These are phyloP conservation scores for Hippocampus barbouri DNA, from an alignment of 2,113 vertebrate genomes.

Conservation along the genomic window DNA sequence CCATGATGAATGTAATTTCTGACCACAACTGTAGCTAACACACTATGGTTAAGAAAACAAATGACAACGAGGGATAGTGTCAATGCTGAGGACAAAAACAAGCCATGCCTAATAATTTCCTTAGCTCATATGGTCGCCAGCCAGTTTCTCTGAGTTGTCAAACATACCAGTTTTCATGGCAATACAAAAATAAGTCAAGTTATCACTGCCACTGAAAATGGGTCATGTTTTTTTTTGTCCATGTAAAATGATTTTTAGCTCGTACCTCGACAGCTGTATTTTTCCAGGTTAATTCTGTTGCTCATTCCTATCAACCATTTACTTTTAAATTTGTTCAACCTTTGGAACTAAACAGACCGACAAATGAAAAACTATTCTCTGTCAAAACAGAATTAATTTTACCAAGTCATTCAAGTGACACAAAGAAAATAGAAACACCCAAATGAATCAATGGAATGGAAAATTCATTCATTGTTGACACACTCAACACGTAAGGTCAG, in stretches of 20 bases:
- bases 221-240: neutral
- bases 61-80: neutral
- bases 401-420: slow-evolving; percentile 15
- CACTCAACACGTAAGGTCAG: slow-evolving; percentile 25
- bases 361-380: slow-evolving; percentile 19
- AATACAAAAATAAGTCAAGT: neutral
- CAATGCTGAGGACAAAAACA: neutral
- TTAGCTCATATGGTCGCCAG: neutral
- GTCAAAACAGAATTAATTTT: slow-evolving; percentile 19
- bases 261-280: slow-evolving; percentile 11
- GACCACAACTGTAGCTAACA: too few relatives aligned
- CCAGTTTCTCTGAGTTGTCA: slow-evolving; percentile 4
- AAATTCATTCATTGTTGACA: slow-evolving; percentile 30
- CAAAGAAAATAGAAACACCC: slow-evolving; percentile 23
- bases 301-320: slow-evolving; percentile 14
- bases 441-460: slow-evolving; percentile 14
- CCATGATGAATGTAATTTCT: too few relatives aligned
- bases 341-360: slow-evolving; percentile 22
- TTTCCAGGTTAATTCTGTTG: slow-evolving; percentile 20
- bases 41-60: neutral
- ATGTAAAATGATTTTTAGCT: neutral
- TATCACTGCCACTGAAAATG: neutral
- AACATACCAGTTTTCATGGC: neutral
- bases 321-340: slow-evolving; percentile 13
- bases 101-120: neutral